phyloP scores from a whole-genome alignment of 2,113 vertebrate genomes.

The Xiphophorus maculatus region DNA sequence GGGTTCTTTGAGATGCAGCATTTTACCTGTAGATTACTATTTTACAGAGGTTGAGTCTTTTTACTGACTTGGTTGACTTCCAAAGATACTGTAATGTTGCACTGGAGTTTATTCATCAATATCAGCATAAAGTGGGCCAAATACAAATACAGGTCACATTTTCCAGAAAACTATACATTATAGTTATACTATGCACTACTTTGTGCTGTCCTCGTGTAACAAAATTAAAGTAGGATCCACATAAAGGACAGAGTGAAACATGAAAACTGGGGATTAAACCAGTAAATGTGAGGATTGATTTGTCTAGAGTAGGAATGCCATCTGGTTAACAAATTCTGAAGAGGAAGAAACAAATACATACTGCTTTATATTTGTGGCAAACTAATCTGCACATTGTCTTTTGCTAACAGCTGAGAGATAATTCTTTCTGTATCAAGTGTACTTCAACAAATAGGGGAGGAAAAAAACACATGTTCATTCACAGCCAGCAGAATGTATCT shows the following conservation, averaged over 20 bases:
- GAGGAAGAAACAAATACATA: neutral
- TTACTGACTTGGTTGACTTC: neutral
- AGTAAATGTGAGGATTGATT: neutral
- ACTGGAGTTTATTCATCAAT: too few species aligned
- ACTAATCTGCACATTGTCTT: neutral
- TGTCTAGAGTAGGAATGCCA: neutral
- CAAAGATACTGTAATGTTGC: too few species aligned
- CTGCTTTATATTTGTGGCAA: neutral
- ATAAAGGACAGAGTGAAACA: neutral
- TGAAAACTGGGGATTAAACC: neutral
- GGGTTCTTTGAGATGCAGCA: too few species aligned
- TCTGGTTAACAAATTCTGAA: neutral
- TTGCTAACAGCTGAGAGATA: neutral
- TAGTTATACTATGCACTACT: neutral
- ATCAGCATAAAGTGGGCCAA: neutral
- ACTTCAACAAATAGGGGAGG: neutral
- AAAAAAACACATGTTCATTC: slow-evolving; percentile 27
- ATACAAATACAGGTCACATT: neutral
- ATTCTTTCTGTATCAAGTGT: neutral
- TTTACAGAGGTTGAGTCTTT: neutral
- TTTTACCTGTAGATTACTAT: neutral
- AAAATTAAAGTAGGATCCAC: neutral
- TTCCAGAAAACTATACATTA: neutral
- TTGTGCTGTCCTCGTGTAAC: neutral
- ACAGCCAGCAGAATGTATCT: slow-evolving; percentile 14